Evolutionary conservation across 2,888 invertebrate genomes (phyloP).

Genomic region (Drosophila kuntzei): DNA sequence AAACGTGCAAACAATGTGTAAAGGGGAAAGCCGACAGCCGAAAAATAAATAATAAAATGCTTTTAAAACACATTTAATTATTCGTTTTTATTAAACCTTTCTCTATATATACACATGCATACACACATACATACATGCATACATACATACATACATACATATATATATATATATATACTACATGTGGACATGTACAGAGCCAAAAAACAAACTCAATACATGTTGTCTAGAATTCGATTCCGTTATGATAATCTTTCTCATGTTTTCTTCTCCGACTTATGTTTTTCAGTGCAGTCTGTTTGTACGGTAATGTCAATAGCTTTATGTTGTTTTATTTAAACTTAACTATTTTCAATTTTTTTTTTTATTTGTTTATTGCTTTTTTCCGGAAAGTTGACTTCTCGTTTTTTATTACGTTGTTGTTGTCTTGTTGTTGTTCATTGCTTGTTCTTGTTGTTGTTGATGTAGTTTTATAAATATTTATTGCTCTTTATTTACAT

Average conservation of each 20-base stretch:
- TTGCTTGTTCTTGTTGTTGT: slow-evolving; percentile 25
- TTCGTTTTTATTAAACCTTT: slow-evolving; percentile 56
- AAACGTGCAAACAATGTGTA: slow-evolving; percentile 87
- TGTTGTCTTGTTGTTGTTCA: slow-evolving; percentile 26
- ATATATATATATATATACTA: slow-evolving; percentile 18
- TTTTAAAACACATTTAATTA: slow-evolving; percentile 71
- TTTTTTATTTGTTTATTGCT: slow-evolving; percentile 23
- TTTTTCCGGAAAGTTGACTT: slow-evolving; percentile 16
- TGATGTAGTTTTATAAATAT: slow-evolving; percentile 43
- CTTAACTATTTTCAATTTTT: slow-evolving; percentile 14
- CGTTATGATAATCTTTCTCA: slow-evolving; percentile 2
- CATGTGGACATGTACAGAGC: slow-evolving; percentile 30
- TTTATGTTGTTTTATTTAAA: slow-evolving; percentile 5
- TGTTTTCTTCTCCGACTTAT: slow-evolving; percentile 4
- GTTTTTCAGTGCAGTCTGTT: slow-evolving; percentile 35
- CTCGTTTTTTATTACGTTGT: slow-evolving; percentile 28
- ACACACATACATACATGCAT: slow-evolving; percentile 14
- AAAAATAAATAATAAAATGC: slow-evolving; percentile 80
- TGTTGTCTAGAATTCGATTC: slow-evolving; percentile 25
- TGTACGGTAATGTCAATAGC: slow-evolving; percentile 35
- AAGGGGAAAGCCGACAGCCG: slow-evolving; percentile 86
- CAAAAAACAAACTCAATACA: slow-evolving; percentile 48
- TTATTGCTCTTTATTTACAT: slow-evolving; percentile 41
- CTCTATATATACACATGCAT: slow-evolving; percentile 13
- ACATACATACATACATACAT: slow-evolving; percentile 7